These are phyloP conservation scores for Myotis planiceps DNA, from an alignment of 2,797 vertebrate genomes.

Conservation along the genomic window DNA sequence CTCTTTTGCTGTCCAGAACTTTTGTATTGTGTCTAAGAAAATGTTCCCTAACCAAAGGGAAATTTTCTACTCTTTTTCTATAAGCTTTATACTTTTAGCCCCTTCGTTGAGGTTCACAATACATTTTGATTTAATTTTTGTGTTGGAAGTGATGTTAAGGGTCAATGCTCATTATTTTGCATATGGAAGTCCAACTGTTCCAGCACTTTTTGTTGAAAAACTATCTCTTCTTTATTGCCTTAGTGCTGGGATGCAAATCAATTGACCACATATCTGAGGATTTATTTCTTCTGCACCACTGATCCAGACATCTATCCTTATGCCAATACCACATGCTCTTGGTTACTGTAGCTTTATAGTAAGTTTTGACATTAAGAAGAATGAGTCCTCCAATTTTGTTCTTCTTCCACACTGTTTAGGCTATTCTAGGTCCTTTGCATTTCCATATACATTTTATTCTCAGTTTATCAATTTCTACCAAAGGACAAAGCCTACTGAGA, in stretches of 20 bases:
- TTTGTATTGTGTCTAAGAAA: neutral
- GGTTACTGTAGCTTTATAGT: neutral
- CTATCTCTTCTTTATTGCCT: neutral
- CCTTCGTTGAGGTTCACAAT: neutral
- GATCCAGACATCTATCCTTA: neutral
- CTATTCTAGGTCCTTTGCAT: neutral
- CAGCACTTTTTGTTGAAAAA: neutral
- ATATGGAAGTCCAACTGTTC: neutral
- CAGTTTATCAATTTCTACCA: neutral
- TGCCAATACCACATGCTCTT: neutral
- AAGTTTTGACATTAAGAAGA: conserved; percentile 12
- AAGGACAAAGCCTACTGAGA: neutral
- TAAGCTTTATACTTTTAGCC: neutral
- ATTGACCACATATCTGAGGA: neutral
- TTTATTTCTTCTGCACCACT: neutral
- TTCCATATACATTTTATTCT: conserved; percentile 1
- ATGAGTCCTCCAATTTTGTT: neutral
- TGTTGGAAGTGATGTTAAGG: neutral
- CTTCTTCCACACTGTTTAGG: neutral
- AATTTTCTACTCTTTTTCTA: neutral
- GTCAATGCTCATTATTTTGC: neutral
- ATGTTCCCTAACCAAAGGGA: neutral
- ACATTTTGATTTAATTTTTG: neutral
- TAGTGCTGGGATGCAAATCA: neutral
- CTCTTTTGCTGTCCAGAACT: neutral